phyloP scores from a whole-genome alignment of 2,113 vertebrate species.

The Pycnonotus jocosus region DNA sequence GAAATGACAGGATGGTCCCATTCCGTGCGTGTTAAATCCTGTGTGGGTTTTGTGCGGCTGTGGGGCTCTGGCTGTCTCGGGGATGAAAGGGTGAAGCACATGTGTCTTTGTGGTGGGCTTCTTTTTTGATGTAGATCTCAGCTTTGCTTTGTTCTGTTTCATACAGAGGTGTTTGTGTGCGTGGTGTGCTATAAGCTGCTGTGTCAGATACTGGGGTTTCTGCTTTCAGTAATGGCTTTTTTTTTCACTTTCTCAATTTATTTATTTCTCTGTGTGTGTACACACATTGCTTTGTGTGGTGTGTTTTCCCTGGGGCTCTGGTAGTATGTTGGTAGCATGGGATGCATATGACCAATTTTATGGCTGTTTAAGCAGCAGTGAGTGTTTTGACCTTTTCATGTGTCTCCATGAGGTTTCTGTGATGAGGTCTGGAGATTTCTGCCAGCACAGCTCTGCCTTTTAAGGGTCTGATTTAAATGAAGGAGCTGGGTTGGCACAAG shows the following conservation, averaged over 20 bases:
- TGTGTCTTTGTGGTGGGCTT: conserved; percentile 50
- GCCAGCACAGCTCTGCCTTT: conserved; percentile 43
- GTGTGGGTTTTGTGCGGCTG: background rate
- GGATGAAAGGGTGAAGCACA: conserved; percentile 30
- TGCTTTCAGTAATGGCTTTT: background rate
- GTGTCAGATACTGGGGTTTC: background rate
- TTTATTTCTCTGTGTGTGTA: background rate
- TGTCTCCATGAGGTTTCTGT: conserved; percentile 16
- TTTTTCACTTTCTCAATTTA: background rate
- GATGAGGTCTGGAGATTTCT: background rate
- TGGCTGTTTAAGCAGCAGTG: background rate
- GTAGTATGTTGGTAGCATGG: background rate
- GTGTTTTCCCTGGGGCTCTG: background rate
- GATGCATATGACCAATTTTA: background rate
- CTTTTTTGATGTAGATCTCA: conserved; percentile 36
- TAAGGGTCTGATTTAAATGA: conserved; percentile 42
- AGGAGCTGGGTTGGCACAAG: conserved; percentile 25
- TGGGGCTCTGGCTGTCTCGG: background rate
- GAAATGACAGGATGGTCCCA: background rate
- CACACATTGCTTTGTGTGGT: background rate
- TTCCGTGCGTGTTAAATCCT: background rate
- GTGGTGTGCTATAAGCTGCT: background rate
- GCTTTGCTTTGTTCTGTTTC: conserved; percentile 18
- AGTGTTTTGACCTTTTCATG: conserved; percentile 3
- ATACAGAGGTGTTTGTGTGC: background rate